A percentile compares a stretch with the other conserved stretches of the same genome.
phyloP scores from a whole-genome alignment of 2,113 vertebrate species.

The Caretta caretta region DNA sequence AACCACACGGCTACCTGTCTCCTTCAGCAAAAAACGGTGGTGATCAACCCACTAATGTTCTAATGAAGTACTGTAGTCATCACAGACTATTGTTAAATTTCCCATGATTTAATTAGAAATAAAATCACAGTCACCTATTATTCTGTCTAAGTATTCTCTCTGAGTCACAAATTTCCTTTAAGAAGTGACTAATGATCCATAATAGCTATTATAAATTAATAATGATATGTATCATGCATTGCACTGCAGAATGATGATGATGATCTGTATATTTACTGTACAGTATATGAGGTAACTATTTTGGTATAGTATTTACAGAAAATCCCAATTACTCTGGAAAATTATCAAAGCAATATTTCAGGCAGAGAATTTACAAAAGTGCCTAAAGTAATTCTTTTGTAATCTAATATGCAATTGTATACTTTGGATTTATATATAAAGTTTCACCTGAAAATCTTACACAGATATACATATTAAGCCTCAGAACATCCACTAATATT shows the following conservation, averaged over 20 bases:
- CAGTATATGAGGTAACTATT: background rate
- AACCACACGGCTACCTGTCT: background rate
- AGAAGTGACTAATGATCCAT: background rate
- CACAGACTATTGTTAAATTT: background rate
- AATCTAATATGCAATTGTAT: background rate
- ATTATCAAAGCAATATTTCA: slow-evolving; percentile 17
- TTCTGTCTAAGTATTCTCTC: background rate
- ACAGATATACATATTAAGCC: background rate
- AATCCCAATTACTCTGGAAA: background rate
- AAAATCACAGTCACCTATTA: background rate
- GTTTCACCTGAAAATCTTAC: background rate
- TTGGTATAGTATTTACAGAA: slow-evolving; percentile 15
- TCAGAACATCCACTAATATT: background rate
- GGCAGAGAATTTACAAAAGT: background rate
- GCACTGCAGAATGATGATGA: background rate
- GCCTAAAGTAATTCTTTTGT: background rate
- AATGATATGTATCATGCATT: slow-evolving; percentile 34
- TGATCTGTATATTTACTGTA: background rate
- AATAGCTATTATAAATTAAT: slow-evolving; percentile 26
- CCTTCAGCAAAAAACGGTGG: background rate
- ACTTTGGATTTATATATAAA: background rate
- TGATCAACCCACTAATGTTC: background rate
- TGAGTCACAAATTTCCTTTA: background rate
- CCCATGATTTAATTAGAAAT: slow-evolving; percentile 16
- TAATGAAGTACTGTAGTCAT: background rate